Percentiles rank a stretch among this genome's conserved stretches.
These are phyloP conservation scores for Drosophila eugracilis DNA, from an alignment of 1,140 invertebrate species.

Conservation along the genomic window DNA sequence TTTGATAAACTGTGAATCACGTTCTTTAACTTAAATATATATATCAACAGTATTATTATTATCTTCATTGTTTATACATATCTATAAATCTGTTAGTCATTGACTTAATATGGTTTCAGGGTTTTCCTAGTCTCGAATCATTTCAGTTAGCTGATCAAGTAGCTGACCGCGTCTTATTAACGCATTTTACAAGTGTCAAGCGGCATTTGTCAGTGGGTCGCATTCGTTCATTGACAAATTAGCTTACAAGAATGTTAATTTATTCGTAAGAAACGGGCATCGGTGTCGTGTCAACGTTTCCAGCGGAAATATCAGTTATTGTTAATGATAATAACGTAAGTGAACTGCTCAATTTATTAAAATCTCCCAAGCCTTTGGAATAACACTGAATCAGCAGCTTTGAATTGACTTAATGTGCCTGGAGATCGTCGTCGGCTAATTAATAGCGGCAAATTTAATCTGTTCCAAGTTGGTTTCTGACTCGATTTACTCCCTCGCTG, in stretches of 20 bases:
- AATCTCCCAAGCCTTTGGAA: slow-evolving; percentile 17
- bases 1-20: neutral
- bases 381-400: slow-evolving; percentile 52
- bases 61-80: neutral
- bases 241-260: slow-evolving; percentile 62
- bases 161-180: slow-evolving; percentile 41
- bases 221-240: slow-evolving; percentile 58
- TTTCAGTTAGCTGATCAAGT: slow-evolving; percentile 19
- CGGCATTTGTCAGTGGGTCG: slow-evolving; percentile 35
- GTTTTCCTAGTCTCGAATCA: slow-evolving; percentile 37
- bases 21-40: slow-evolving; percentile 5
- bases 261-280: slow-evolving; percentile 30
- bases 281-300: slow-evolving; percentile 33
- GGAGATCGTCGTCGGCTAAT: slow-evolving; percentile 62
- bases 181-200: slow-evolving; percentile 36
- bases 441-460: slow-evolving; percentile 77
- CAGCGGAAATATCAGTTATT: slow-evolving; percentile 76
- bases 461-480: slow-evolving; percentile 49
- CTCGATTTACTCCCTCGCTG: slow-evolving; percentile 14
- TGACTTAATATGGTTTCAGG: slow-evolving; percentile 10
- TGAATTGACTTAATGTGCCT: slow-evolving; percentile 36
- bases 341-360: slow-evolving; percentile 58
- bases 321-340: slow-evolving; percentile 61
- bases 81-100: slow-evolving; percentile 20
- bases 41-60: neutral